Evolutionary conservation across 2,113 vertebrate species (phyloP), one percentile per base, ranked within the genome.

Genomic region (Ancistrus triradiatus): DNA sequence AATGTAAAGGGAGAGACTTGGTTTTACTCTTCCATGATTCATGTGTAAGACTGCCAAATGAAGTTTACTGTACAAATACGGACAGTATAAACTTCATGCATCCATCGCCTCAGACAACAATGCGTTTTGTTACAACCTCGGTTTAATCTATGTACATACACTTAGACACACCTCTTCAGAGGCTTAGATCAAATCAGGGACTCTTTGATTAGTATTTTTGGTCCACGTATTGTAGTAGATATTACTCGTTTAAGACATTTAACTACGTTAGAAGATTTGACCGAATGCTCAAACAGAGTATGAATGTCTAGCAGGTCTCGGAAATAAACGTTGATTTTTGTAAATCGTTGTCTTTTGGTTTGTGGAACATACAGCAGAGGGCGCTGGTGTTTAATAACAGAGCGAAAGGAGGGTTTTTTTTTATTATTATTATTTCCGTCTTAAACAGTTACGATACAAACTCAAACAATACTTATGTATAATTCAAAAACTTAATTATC

Each of bases 271-370:
- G 38, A 15, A 42, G 14, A 1, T 1, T 42, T 42, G 2, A 42
- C 21, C 17, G 27, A 43, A 43, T 42, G 24, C 11, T 19, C 6
- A 52, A 38, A 57, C 11, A 18, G 28, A 57, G 43, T 53, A 40
- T 52, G 56, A n/a, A 52, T 52, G 59, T 49, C 47, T 47, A 14
- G 38, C n/a, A 35, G 56, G 44, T 66, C 18, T 60, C n/a, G n/a
- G n/a, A n/a, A 82, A 79, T 79, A 74, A 74, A 76, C 37, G 28
- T 51, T 17, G 46, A 49, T 70, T 74, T 25, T 59, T 35, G 11
- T 18, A 6, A 4, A 8, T 42, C 1, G 59, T 49, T 68, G 28
- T 47, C n/a, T 68, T 33, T 48, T 4, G 6, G 13, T 55, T 65
- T 8, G 21, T n/a, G 22, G 25, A 55, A 7, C 31, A 25, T 35